Percentiles rank a stretch among this genome's conserved stretches.
These are phyloP conservation scores for Onychomys torridus DNA, from an alignment of 2,797 vertebrate genomes.

Conservation along the genomic window DNA sequence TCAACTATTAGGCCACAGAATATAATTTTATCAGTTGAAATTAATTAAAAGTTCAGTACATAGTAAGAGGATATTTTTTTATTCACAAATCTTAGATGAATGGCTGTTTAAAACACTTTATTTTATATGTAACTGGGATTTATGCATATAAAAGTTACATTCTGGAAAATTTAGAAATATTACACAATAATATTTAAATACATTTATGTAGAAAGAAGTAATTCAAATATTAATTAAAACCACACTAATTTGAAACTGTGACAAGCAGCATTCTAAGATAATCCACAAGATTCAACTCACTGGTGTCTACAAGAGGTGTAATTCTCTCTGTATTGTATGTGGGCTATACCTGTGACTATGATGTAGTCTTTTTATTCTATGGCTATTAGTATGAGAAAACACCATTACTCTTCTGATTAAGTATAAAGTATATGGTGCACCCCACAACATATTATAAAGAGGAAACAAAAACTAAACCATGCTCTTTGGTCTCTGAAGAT, in stretches of 20 bases:
- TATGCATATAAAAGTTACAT: not conserved
- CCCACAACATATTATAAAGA: not conserved
- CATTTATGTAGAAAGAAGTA: too few species aligned
- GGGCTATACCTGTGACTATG: not conserved
- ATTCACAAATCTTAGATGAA: not conserved
- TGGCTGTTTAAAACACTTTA: not conserved
- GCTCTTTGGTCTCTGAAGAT: not conserved
- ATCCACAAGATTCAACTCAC: too few species aligned
- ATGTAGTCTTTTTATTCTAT: not conserved
- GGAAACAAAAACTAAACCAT: not conserved
- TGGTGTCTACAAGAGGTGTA: not conserved
- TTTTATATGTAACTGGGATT: not conserved
- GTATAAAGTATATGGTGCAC: not conserved
- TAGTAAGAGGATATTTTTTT: not conserved
- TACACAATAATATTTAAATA: not conserved
- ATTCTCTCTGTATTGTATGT: not conserved
- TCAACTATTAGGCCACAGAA: not conserved
- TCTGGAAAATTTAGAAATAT: not conserved
- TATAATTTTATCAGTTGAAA: not conserved
- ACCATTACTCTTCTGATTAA: not conserved
- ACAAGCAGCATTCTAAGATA: not conserved
- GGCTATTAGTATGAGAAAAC: not conserved
- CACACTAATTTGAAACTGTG: not conserved
- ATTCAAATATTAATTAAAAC: not conserved
- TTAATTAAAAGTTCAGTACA: not conserved